These are phyloP conservation scores for Styela clava DNA, from an alignment of 23 tunicate species.

Conservation along the genomic window DNA sequence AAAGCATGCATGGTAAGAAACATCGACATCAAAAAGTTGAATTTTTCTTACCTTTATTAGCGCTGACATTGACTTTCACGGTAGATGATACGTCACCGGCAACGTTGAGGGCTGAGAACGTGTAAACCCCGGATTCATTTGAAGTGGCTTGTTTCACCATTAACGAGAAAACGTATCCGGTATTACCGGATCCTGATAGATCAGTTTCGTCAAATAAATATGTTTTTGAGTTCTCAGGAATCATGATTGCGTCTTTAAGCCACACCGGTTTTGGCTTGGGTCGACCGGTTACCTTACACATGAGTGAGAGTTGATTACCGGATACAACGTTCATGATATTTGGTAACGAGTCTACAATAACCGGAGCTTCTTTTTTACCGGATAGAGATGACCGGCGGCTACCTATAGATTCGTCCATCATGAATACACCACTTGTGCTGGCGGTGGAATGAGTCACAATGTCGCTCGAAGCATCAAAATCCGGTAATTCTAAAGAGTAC, in stretches of 20 bases:
- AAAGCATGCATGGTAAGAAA: too few relatives aligned
- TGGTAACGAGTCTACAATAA: background rate
- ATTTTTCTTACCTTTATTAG: constrained; percentile 4
- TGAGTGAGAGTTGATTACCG: constrained; percentile 23
- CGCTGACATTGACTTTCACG: background rate
- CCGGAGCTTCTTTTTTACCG: constrained; percentile 19
- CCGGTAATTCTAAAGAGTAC: background rate
- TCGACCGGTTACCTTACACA: constrained; percentile 60
- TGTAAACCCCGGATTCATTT: constrained; percentile 43
- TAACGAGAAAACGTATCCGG: constrained; percentile 11
- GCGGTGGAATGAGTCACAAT: constrained; percentile 24
- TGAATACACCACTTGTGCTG: constrained; percentile 34
- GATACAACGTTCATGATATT: background rate
- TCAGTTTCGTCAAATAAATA: constrained; percentile 29
- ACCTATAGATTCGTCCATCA: constrained; percentile 31
- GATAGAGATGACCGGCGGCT: constrained; percentile 25
- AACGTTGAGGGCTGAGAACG: constrained; percentile 56
- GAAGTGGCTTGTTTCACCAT: constrained; percentile 8
- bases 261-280: constrained; percentile 67
- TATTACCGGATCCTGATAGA: background rate
- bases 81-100: constrained; percentile 47
- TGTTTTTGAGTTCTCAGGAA: constrained; percentile 14
- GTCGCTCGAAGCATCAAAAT: constrained; percentile 7
- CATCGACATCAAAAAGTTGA: too few relatives aligned
- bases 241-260: constrained; percentile 65